phyloP scores from a whole-genome alignment of 1,140 invertebrate genomes.

The Drosophila aff. region DNA sequence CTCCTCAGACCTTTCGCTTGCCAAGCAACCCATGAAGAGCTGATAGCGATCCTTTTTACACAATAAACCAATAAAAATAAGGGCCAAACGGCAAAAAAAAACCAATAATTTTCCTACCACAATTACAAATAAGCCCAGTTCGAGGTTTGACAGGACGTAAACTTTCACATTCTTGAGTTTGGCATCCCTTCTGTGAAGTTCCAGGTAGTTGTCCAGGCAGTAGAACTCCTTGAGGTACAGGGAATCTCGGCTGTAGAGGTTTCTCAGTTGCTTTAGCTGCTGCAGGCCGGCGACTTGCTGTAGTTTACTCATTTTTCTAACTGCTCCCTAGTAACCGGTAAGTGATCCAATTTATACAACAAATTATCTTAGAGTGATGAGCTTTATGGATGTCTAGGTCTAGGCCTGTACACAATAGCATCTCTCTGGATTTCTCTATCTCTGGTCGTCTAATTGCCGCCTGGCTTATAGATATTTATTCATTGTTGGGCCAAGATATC shows the following conservation, averaged over 20 bases:
- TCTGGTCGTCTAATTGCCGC: slow-evolving; percentile 12
- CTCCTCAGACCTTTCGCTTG: neutral
- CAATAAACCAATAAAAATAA: neutral
- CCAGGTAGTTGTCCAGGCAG: slow-evolving; percentile 52
- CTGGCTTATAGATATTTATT: slow-evolving; percentile 2
- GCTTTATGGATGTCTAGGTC: slow-evolving; percentile 7
- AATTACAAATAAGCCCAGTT: slow-evolving; percentile 69
- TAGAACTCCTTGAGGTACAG: slow-evolving; percentile 55
- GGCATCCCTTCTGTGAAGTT: slow-evolving; percentile 12
- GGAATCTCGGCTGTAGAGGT: slow-evolving; percentile 28
- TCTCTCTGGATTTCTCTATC: slow-evolving; percentile 7
- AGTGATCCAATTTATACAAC: slow-evolving; percentile 21
- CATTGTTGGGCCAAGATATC: slow-evolving; percentile 41
- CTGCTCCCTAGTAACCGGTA: slow-evolving; percentile 2
- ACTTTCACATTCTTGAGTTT: slow-evolving; percentile 30
- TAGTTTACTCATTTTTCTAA: slow-evolving; percentile 36
- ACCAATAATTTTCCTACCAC: slow-evolving; percentile 45
- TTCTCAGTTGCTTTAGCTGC: slow-evolving; percentile 24
- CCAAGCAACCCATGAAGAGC: slow-evolving; percentile 37
- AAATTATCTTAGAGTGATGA: neutral
- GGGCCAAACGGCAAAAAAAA: neutral
- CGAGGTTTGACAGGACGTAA: slow-evolving; percentile 41
- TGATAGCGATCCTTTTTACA: slow-evolving; percentile 41
- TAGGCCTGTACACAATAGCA: neutral
- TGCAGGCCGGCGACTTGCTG: slow-evolving; percentile 18